Evolutionary conservation across 2,888 invertebrate genomes (phyloP).

Genomic region (Stenotaenia linearis): DNA sequence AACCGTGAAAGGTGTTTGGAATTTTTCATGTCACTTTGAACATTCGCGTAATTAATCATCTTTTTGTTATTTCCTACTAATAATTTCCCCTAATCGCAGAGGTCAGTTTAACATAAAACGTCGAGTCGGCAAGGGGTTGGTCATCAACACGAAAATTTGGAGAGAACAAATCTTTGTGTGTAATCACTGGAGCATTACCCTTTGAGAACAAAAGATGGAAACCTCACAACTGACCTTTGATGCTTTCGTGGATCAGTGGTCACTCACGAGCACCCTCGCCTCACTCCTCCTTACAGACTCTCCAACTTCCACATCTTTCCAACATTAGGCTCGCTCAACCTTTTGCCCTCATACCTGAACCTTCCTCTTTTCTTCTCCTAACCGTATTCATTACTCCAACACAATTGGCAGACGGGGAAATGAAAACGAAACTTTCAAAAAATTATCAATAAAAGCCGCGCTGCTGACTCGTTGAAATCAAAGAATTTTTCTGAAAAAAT

Average conservation of each 20-base stretch:
- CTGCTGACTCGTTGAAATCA: too few species aligned
- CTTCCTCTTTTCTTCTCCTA: background rate
- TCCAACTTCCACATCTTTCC: background rate
- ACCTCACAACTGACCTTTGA: constrained; percentile 6
- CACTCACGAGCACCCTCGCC: background rate
- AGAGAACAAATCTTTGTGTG: constrained; percentile 6
- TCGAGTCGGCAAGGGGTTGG: background rate
- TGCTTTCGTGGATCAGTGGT: constrained; percentile 20
- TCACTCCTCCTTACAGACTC: background rate
- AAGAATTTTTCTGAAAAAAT: background rate
- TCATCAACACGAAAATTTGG: constrained; percentile 8
- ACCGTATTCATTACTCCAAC: background rate
- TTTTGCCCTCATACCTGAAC: background rate
- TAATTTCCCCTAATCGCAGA: background rate
- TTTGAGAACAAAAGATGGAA: constrained; percentile 21
- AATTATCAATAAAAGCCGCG: too few species aligned
- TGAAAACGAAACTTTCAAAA: background rate
- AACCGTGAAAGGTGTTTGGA: background rate
- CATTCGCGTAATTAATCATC: background rate
- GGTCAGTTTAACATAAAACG: background rate
- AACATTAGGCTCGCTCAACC: background rate
- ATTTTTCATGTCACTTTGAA: background rate
- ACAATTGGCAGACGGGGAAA: background rate
- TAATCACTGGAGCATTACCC: constrained; percentile 24
- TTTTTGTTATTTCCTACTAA: background rate